These are phyloP conservation scores for Dicrurus megarhynchus DNA, from an alignment of 2,113 vertebrate species.

Conservation along the genomic window DNA sequence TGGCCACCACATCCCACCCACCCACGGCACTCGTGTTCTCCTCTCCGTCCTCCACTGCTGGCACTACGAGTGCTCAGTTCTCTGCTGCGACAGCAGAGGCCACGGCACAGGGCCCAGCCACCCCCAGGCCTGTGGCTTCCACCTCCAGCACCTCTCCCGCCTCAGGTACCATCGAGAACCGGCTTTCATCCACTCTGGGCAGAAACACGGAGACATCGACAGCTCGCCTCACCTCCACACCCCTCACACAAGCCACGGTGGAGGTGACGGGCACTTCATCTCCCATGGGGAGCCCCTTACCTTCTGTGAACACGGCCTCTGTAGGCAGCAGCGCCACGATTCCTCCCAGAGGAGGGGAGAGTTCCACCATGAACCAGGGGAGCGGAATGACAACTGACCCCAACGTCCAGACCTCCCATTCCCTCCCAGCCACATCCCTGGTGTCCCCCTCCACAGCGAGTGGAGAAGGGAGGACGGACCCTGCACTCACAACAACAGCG, in stretches of 20 bases:
- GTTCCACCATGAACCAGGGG: background rate
- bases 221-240: fast-evolving
- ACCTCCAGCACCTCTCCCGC: fast-evolving
- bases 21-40: fast-evolving
- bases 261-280: fast-evolving
- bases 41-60: background rate
- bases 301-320: fast-evolving
- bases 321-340: fast-evolving
- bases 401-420: fast-evolving
- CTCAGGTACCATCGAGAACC: fast-evolving
- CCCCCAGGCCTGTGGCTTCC: background rate
- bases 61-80: fast-evolving
- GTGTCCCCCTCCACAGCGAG: fast-evolving
- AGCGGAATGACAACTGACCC: fast-evolving
- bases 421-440: fast-evolving
- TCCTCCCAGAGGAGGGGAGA: fast-evolving
- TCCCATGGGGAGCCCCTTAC: fast-evolving
- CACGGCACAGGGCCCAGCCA: fast-evolving
- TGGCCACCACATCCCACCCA: background rate
- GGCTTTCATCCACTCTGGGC: fast-evolving
- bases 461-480: too few species aligned
- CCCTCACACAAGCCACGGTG: fast-evolving
- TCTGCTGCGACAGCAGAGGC: fast-evolving
- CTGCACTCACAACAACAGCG: too few species aligned
- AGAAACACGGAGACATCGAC: fast-evolving